A percentile compares a stretch with the other conserved stretches of the same genome.
These are phyloP conservation scores for Pseudopodoces humilis DNA, from an alignment of 2,113 vertebrate genomes.

Conservation along the genomic window DNA sequence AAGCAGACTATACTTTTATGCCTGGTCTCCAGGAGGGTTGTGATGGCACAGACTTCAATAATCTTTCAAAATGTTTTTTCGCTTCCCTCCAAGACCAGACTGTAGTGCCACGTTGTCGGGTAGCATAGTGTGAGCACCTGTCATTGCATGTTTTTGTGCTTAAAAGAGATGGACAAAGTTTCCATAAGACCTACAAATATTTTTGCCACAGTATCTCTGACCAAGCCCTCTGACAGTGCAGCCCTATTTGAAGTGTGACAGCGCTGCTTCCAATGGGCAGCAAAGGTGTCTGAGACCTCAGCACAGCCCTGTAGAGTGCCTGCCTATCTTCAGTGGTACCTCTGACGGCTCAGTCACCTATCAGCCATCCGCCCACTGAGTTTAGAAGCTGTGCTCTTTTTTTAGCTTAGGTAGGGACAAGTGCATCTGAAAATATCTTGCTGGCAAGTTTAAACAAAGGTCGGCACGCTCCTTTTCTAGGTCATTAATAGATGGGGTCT, in stretches of 20 bases:
- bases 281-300: not conserved
- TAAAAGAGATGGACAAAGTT: not conserved
- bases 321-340: not conserved
- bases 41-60: not conserved
- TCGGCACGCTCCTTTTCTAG: not conserved
- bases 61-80: not conserved
- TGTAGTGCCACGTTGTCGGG: fast-evolving
- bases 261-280: not conserved
- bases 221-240: not conserved
- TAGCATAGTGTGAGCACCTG: not conserved
- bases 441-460: not conserved
- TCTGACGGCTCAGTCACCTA: not conserved
- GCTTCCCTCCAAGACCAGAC: not conserved
- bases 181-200: not conserved
- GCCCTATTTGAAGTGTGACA: not conserved
- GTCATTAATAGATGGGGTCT: not conserved
- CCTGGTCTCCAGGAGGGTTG: not conserved
- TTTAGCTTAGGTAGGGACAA: not conserved
- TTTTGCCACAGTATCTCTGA: not conserved
- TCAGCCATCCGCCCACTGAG: conserved; percentile 4
- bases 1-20: not conserved
- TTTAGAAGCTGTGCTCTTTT: conserved; percentile 29
- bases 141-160: not conserved
- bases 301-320: not conserved
- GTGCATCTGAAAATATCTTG: not conserved